Percentiles rank a stretch among this genome's conserved stretches.
Conservation (phyloP, 2,797 vertebrate species). For the Streptopelia turtur region DNA sequence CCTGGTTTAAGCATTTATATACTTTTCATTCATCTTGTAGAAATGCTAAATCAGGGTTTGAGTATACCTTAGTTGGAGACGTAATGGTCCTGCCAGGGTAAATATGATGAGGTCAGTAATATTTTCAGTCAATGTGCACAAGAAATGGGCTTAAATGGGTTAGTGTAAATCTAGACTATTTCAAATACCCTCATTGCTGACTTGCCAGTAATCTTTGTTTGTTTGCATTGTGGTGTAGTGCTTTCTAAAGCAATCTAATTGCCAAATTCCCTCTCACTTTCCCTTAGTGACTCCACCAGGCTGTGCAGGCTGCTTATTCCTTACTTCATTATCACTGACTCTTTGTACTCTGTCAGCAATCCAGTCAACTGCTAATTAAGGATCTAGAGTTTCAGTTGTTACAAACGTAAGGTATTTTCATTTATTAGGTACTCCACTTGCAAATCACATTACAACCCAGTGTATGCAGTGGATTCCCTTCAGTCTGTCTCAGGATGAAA, state of each 20-base stretch:
- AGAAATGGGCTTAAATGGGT: not conserved
- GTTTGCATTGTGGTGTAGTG: not conserved
- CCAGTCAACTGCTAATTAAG: not conserved
- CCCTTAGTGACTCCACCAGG: not conserved
- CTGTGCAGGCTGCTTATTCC: not conserved
- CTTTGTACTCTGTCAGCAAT: slow-evolving; percentile 10
- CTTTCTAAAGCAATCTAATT: not conserved
- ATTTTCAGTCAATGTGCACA: not conserved
- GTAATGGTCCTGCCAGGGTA: not conserved
- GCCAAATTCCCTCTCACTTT: not conserved
- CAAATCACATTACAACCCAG: not conserved
- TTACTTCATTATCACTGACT: not conserved
- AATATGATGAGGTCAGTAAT: not conserved
- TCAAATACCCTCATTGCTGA: not conserved
- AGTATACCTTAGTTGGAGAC: not conserved
- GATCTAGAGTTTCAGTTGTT: not conserved
- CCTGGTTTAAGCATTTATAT: not conserved
- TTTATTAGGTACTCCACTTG: not conserved
- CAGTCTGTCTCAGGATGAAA: not conserved
- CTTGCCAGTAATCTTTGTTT: not conserved
- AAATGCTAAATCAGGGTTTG: not conserved
- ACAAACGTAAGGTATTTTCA: not conserved
- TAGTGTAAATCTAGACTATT: not conserved
- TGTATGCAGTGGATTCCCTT: not conserved
- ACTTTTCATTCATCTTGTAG: not conserved